Base-by-base conservation (phyloP, 2,113 vertebrate species). In the Syngnathus floridae region DNA sequence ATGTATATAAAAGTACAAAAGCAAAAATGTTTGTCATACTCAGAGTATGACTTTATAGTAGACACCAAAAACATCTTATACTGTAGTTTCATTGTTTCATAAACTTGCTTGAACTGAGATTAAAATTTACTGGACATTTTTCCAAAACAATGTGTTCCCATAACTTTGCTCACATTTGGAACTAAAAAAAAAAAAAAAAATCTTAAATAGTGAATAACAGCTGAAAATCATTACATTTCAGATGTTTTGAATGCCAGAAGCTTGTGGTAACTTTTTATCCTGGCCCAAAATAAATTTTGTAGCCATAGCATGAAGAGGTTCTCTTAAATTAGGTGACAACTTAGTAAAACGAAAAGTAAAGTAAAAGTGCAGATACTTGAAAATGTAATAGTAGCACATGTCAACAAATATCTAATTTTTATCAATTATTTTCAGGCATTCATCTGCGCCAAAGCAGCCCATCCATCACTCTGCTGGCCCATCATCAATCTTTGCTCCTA, bases 391-490 rank as follows among this genome's bases (percentile, higher is more conserved):
- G 51, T 5, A 54, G 51, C 21, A 54, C 10, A 22, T 64, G 16
- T 63, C 49, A 63, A 26, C 26, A 2, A 48, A 66, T 35, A n/a
- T 3, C 5, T 38, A 0, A 49, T 41, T 12, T 67, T 57, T 64
- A 70, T 78, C 22, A 36, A 57, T 67, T 74, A 76, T 74, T 38
- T 69, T 43, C 72, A 90, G 88, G 41, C 57, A 31, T 54, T 69
- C 62, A 58, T 63, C 75, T 60, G 65, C 72, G 63, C 60, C 74
- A 43, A 82, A 76, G 68, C 81, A 81, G 66, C 82, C 78, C 10
- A 61, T 68, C 70, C 73, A 58, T 69, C 72, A n/a, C 26, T 68
- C 81, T 49, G 49, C 57, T 62, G 74, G 56, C 49, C 48, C 77
- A 14, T 60, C 77, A 38, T 21, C 69, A 21, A 46, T 55, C 35